phyloP scores from a whole-genome alignment of 2,797 vertebrate genomes.

The Martes flavigula region DNA sequence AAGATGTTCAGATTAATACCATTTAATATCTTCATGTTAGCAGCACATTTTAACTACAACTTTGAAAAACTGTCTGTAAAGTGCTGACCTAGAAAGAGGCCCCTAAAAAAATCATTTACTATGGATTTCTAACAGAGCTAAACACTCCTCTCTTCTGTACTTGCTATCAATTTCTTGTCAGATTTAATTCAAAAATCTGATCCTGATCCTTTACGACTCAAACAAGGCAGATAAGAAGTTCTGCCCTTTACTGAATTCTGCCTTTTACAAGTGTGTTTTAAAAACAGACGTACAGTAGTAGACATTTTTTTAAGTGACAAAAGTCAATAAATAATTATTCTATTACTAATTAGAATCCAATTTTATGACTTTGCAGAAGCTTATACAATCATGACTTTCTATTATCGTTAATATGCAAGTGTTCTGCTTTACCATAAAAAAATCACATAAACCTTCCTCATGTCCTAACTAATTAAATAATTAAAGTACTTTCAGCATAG shows the following conservation, averaged over 20 bases:
- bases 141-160: neutral
- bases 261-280: neutral
- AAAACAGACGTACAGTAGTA: neutral
- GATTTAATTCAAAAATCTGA: conserved; percentile 56
- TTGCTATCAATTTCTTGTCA: conserved; percentile 66
- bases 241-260: neutral
- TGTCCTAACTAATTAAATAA: neutral
- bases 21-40: conserved; percentile 38
- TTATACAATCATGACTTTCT: neutral
- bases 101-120: conserved; percentile 49
- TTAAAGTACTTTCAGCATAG: neutral
- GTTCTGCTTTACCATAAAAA: neutral
- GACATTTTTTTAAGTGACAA: neutral
- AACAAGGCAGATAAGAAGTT: conserved; percentile 12
- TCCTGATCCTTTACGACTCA: conserved; percentile 30
- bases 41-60: neutral
- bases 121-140: conserved; percentile 58
- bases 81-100: conserved; percentile 46
- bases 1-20: neutral
- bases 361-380: neutral
- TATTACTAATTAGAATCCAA: neutral
- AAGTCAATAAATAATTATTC: neutral
- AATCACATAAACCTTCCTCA: neutral
- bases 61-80: conserved; percentile 45
- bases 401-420: neutral